These are phyloP conservation scores for Caenorhabditis japonica DNA, from an alignment of 2,888 invertebrate genomes.

Conservation along the genomic window DNA sequence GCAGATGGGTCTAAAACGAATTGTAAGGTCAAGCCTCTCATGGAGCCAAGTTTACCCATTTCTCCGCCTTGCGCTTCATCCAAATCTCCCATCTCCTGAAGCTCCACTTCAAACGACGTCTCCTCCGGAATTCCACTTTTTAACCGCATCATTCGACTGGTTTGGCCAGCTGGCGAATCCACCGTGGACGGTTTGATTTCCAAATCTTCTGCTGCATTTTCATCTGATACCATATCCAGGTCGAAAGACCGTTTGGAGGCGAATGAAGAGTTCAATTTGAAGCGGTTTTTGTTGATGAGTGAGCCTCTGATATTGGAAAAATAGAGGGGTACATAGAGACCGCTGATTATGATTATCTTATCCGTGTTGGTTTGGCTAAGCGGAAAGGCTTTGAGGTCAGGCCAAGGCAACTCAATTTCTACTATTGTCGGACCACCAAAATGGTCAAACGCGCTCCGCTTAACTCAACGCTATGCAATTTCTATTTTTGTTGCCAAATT, in stretches of 20 bases:
- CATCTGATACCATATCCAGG: constrained; percentile 26
- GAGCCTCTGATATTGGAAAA: constrained; percentile 32
- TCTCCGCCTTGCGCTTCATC: constrained; percentile 38
- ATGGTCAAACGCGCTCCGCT: too few species aligned
- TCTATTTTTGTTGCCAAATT: too few species aligned
- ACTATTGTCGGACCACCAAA: too few species aligned
- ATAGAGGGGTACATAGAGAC: too few species aligned
- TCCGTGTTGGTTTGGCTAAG: too few species aligned
- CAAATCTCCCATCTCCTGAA: constrained; percentile 33
- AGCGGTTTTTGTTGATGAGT: constrained; percentile 35
- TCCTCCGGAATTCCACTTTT: constrained; percentile 39
- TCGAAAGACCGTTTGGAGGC: constrained; percentile 44
- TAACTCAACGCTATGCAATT: too few species aligned
- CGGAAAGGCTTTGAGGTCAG: too few species aligned
- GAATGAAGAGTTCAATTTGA: constrained; percentile 25
- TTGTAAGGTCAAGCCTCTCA: too few species aligned
- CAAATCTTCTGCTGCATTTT: background rate
- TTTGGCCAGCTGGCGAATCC: constrained; percentile 1
- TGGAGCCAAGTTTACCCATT: too few species aligned
- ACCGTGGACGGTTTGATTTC: background rate
- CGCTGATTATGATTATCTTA: too few species aligned
- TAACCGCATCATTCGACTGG: constrained; percentile 4
- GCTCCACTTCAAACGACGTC: constrained; percentile 48
- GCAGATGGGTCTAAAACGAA: constrained; percentile 39
- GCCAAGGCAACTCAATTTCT: too few species aligned